Evolutionary conservation across 2,113 vertebrate genomes (phyloP), one percentile per base, ranked within the genome.

Genomic region (Hemicordylus capensis): DNA sequence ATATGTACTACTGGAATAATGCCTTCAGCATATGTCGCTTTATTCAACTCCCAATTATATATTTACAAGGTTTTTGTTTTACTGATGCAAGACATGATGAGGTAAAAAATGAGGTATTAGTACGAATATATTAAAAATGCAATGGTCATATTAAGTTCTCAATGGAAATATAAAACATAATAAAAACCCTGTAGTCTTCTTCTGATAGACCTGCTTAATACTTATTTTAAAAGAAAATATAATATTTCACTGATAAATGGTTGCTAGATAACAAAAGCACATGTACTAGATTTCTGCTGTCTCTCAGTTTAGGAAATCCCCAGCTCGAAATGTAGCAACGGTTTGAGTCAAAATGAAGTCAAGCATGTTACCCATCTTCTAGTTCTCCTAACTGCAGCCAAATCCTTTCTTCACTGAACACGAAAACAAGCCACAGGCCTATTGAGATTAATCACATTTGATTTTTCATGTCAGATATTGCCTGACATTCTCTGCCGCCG

Each of bases 41-140:
- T 96, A 95, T 95, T 96, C 92, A 92, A 88, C 88, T 96, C 87
- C 89, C 88, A 95, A 92, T 95, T 92, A 91, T 88, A 95, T 96
- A 95, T 96, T 96, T 96, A 97, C 95, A 97, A 51, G 80, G 87
- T 54, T 90, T 91, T 11, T 69, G 64, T 72, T 94, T 94, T 94
- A 96, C 75, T 91, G 94, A 96, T 95, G 94, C 93, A 95, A 95
- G 92, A 95, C 91, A 92, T 91, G n/a, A n/a, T n/a, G 96, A 97
- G 96, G 96, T 97, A 96, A 96, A 95, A 95, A 96, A 95, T 96
- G 96, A 97, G 96, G 96, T 97, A 97, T 95, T 96, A 95, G 95
- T 95, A 94, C 74, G 93, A 90, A 51, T 94, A 95, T 94, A 95
- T 95, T 95, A 88, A 96, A 94, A 95, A 97, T 90, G 91, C 56